Evolutionary conservation across 2,888 invertebrate species (phyloP).

Genomic region (Sarcophaga carnaria): DNA sequence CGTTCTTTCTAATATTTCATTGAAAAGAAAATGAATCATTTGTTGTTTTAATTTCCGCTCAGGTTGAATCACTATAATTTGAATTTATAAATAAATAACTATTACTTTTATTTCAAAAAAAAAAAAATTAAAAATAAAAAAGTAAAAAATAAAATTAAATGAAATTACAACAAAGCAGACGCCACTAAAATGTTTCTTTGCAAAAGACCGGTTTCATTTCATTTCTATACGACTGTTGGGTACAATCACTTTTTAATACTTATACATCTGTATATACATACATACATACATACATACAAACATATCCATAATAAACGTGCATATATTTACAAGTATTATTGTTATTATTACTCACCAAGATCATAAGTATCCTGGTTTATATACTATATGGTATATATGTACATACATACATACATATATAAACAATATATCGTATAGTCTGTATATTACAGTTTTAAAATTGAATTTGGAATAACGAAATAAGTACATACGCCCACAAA

Average conservation of each 20-base stretch:
- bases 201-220: conserved; percentile 53
- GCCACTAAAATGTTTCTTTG: conserved; percentile 52
- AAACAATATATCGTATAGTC: no score
- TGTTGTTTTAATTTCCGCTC: conserved; percentile 39
- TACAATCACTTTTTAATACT: conserved; percentile 52
- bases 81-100: conserved; percentile 44
- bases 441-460: not conserved
- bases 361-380: not conserved
- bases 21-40: conserved; percentile 48
- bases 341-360: not conserved
- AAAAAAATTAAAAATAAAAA: conserved; percentile 6
- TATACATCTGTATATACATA: not conserved
- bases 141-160: no score
- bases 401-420: no score
- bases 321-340: not conserved
- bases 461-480: no score
- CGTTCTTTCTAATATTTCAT: conserved; percentile 18
- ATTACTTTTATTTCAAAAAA: conserved; percentile 43
- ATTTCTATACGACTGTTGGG: not conserved
- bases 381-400: no score
- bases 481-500: no score
- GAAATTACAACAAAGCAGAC: conserved; percentile 51
- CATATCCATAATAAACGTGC: not conserved
- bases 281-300: not conserved
- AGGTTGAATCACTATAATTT: conserved; percentile 53